A percentile compares a stretch with the other conserved stretches of the same genome.
phyloP scores from a whole-genome alignment of 2,797 vertebrate genomes.

The Myotis findleyi region DNA sequence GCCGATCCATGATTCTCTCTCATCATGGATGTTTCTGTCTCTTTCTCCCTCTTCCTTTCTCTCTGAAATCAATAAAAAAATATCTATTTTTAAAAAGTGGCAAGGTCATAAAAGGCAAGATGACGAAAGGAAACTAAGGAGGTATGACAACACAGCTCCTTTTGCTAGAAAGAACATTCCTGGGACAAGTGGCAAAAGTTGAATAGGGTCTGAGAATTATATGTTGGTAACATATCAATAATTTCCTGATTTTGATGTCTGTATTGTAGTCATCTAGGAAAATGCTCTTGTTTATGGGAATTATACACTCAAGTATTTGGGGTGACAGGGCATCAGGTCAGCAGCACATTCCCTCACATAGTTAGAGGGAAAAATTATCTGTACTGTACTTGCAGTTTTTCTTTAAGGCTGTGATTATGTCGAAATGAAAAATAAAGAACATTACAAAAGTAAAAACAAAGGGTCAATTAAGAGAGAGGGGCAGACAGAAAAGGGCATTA shows the following conservation, averaged over 20 bases:
- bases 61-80: too few species aligned
- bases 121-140: neutral
- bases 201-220: neutral
- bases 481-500: neutral
- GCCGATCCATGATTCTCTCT: too few species aligned
- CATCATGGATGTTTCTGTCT: too few species aligned
- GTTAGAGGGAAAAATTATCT: neutral
- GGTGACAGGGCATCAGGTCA: neutral
- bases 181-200: neutral
- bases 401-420: neutral
- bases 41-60: too few species aligned
- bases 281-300: neutral
- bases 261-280: neutral
- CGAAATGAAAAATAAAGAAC: constrained; percentile 25
- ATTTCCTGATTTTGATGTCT: neutral
- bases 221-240: neutral
- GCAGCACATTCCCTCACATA: neutral
- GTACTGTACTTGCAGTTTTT: neutral
- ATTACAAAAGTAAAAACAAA: neutral
- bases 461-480: neutral
- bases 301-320: neutral
- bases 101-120: neutral
- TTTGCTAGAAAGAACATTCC: neutral
- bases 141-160: neutral
- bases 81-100: too few species aligned